These are phyloP conservation scores for Stegostoma tigrinum DNA, from an alignment of 2,113 vertebrate species.

Conservation along the genomic window DNA sequence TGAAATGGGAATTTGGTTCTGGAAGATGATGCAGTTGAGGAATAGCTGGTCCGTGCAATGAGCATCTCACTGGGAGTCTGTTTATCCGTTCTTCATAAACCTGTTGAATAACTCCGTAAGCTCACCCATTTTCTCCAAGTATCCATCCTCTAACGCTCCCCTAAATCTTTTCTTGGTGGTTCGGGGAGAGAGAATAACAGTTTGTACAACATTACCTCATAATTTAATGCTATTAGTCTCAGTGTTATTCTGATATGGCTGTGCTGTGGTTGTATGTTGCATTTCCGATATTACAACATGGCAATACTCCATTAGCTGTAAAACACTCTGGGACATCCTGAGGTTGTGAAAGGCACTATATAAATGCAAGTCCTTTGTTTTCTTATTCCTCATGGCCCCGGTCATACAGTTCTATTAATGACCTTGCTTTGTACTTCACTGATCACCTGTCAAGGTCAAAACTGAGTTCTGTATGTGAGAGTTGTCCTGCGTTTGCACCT, in stretches of 20 bases:
- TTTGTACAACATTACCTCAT: neutral
- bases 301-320: neutral
- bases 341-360: neutral
- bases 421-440: neutral
- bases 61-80: neutral
- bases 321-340: neutral
- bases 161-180: neutral
- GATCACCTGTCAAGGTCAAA: neutral
- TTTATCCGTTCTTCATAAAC: neutral
- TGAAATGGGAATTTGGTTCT: neutral
- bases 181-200: too few relatives aligned
- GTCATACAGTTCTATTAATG: neutral
- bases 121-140: neutral
- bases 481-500: neutral
- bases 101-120: neutral
- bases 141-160: neutral
- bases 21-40: too few relatives aligned
- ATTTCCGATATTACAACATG: neutral
- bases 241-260: neutral
- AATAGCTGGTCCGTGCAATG: neutral
- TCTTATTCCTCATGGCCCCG: neutral
- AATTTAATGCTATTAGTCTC: neutral
- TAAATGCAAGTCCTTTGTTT: neutral
- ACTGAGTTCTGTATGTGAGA: neutral
- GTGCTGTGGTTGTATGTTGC: neutral